phyloP scores from a whole-genome alignment of 2,113 vertebrate genomes.

The Cebus imitator region DNA sequence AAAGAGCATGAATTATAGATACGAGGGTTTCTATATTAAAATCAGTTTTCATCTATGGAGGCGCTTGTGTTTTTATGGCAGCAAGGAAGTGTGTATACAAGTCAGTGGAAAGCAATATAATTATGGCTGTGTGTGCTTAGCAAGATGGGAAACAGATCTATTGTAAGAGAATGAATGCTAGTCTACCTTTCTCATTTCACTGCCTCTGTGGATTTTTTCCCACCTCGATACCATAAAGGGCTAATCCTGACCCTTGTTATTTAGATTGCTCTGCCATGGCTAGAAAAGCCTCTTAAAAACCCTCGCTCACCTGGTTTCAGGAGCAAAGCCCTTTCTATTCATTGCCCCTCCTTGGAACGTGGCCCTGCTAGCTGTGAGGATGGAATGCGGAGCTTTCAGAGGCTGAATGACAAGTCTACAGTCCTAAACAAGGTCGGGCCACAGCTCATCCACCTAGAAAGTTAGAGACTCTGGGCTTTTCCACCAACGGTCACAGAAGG shows the following conservation, averaged over 20 bases:
- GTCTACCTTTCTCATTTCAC: conserved; percentile 41
- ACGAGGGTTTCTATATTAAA: conserved; percentile 60
- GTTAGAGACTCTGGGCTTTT: background rate
- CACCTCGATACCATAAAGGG: conserved; percentile 19
- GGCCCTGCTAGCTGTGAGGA: background rate
- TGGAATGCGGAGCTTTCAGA: fast-evolving
- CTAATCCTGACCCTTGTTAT: conserved; percentile 74
- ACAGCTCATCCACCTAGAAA: background rate
- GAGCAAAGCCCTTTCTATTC: background rate
- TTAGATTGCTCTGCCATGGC: conserved; percentile 34
- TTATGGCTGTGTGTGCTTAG: conserved; percentile 15
- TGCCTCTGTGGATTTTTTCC: background rate
- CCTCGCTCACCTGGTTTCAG: background rate
- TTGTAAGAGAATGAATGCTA: conserved; percentile 27
- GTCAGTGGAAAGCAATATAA: background rate
- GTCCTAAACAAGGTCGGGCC: background rate
- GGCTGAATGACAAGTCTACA: background rate
- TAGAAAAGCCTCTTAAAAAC: conserved; percentile 28
- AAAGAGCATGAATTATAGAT: conserved; percentile 78
- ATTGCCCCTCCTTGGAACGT: fast-evolving
- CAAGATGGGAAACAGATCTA: conserved; percentile 15
- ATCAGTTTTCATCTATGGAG: conserved; percentile 50
- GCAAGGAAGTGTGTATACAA: conserved; percentile 12
- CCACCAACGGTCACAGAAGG: background rate
- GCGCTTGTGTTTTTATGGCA: background rate